Evolutionary conservation across 2,888 invertebrate genomes (phyloP), one percentile per base, ranked within the genome.

Genomic region (Trilocha varians): DNA sequence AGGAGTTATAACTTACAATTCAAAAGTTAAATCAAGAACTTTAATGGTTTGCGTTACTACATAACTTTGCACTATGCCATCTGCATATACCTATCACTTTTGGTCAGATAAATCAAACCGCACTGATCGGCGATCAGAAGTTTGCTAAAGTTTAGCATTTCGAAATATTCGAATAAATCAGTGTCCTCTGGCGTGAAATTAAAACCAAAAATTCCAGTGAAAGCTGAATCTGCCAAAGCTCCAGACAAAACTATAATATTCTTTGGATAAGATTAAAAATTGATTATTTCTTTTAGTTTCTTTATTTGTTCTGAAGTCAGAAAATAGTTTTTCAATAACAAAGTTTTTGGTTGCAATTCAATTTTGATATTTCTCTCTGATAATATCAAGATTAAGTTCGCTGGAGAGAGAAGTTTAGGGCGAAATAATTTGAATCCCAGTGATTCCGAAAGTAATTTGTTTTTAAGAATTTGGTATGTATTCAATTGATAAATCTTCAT

Each of bases 71-170:
- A 51, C 47, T 49, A 45, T 48, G 47, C 38, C 46, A 48, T 48
- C 49, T 55, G 54, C 62, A 69, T 71, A 69, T n/a, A n/a, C n/a
- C n/a, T 68, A 71, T 69, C 65, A 69, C 55, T 44, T 42, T 44
- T 44, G 48, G 49, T 60, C 40, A 53, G 48, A 70, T 76, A 74
- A 76, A 77, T 77, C 73, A 68, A 36, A 38, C 38, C 38, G 17
- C 57, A 65, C 49, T 64, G 70, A 75, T 76, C 72, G 63, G 65
- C 57, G 69, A 70, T 74, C 74, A 68, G 65, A 73, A 75, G 59
- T 72, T 75, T n/a, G 59, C 64, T 57, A 59, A 70, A 69, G 66
- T 70, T 73, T 68, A 67, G 69, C 65, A 70, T 71, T 73, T 64
- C 57, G 59, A 59, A 60, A 65, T 65, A 69, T 67, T 65, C 63